A percentile compares a stretch with the other conserved stretches of the same genome.
phyloP scores from a whole-genome alignment of 2,888 invertebrate genomes.

The Drosophila neotestacea region DNA sequence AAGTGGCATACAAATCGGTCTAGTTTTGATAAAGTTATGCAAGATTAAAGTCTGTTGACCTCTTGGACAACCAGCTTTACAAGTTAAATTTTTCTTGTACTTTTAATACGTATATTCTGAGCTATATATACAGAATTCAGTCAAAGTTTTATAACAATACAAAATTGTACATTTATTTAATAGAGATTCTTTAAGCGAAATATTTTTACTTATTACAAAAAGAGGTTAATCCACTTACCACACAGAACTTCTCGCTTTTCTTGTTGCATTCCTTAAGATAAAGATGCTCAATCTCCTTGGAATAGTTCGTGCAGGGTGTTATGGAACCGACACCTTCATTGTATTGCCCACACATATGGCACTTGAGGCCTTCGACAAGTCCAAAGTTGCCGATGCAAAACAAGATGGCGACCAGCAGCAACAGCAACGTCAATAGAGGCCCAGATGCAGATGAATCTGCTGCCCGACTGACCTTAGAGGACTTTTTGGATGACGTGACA shows the following conservation, averaged over 20 bases:
- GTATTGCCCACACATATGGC: constrained; percentile 93
- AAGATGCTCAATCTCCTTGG: constrained; percentile 88
- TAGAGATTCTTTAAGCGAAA: no score
- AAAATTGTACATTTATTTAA: no score
- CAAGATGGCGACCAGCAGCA: constrained; percentile 69
- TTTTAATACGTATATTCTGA: no score
- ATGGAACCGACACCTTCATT: constrained; percentile 94
- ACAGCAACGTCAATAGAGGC: constrained; percentile 29
- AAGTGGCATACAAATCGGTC: no score
- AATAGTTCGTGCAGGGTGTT: constrained; percentile 92
- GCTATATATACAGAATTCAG: no score
- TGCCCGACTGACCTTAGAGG: constrained; percentile 27
- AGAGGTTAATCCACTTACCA: constrained; percentile 88
- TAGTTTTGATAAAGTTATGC: no score
- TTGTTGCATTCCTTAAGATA: constrained; percentile 89
- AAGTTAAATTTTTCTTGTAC: no score
- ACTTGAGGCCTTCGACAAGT: constrained; percentile 85
- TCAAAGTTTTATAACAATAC: no score
- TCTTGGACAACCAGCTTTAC: no score
- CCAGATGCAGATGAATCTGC: constrained; percentile 45
- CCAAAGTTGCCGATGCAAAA: constrained; percentile 74
- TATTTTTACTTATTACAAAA: no score
- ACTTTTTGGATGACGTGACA: constrained; percentile 38
- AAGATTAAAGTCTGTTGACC: no score
- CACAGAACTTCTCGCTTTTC: constrained; percentile 88